These are phyloP conservation scores for Reticulitermes speratus DNA, from an alignment of 1,140 invertebrate species.

Conservation along the genomic window DNA sequence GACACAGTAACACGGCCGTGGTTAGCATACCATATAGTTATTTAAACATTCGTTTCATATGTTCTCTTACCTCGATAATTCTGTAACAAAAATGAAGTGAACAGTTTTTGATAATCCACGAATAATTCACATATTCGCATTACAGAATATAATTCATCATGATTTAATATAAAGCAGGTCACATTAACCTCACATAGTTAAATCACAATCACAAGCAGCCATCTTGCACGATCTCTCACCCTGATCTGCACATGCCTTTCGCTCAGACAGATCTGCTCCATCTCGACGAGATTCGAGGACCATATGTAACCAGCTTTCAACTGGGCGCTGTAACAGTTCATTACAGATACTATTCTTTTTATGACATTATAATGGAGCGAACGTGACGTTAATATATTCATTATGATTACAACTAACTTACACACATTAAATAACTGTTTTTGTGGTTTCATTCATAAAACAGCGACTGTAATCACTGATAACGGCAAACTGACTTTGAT, in stretches of 20 bases:
- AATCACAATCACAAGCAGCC: not conserved
- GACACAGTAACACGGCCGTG: not conserved
- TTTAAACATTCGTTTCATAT: not conserved
- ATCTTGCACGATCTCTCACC: not conserved
- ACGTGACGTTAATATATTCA: no score
- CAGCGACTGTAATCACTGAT: no score
- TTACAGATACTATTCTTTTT: no score
- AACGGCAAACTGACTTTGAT: no score
- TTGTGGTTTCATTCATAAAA: no score
- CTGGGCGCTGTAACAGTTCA: no score
- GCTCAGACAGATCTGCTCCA: no score
- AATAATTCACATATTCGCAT: not conserved
- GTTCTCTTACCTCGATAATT: not conserved
- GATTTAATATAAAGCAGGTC: not conserved
- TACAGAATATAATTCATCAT: not conserved
- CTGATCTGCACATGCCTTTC: not conserved
- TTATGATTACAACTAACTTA: no score
- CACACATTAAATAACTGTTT: no score
- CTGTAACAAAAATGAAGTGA: not conserved
- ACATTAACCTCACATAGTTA: not conserved
- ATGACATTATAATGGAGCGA: no score
- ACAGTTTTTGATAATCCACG: not conserved
- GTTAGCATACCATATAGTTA: not conserved
- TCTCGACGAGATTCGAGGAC: no score
- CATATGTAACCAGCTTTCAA: no score